Evolutionary conservation across 2,888 invertebrate genomes (phyloP).

Genomic region (Choristoneura rosaceana): DNA sequence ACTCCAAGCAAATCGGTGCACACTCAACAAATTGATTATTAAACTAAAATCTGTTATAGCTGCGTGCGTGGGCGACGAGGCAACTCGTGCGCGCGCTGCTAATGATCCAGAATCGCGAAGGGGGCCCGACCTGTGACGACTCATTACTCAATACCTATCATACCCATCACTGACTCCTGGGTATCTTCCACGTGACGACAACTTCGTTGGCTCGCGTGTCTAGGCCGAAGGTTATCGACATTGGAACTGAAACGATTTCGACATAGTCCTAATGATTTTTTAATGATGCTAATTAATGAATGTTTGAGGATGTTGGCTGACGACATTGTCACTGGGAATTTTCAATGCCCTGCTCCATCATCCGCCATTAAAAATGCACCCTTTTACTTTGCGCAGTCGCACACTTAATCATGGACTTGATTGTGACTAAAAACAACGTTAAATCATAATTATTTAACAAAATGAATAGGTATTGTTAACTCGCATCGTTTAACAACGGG

Average conservation of each 20-base stretch:
- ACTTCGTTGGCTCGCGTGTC: not conserved
- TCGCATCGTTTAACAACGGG: conserved; percentile 13
- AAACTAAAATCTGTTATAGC: too few relatives aligned
- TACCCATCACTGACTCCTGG: not conserved
- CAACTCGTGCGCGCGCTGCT: conserved; percentile 4
- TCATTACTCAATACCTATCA: conserved; percentile 18
- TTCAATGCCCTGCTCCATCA: not conserved
- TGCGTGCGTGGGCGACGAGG: not conserved
- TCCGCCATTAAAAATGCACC: not conserved
- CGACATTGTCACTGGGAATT: not conserved
- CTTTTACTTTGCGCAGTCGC: not conserved
- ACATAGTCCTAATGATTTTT: not conserved
- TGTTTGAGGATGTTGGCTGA: not conserved
- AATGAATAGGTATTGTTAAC: conserved; percentile 13
- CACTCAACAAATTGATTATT: too few relatives aligned
- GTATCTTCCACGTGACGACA: not conserved
- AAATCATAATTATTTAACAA: conserved; percentile 12
- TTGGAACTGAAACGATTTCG: not conserved
- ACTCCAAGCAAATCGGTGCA: too few relatives aligned
- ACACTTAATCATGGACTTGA: conserved; percentile 12
- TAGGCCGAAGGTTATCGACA: not conserved
- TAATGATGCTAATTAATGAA: not conserved
- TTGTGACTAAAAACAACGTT: conserved; percentile 16
- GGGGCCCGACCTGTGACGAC: not conserved
- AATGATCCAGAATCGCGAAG: conserved; percentile 1